These are phyloP conservation scores for Pao palembangensis DNA, from an alignment of 2,113 vertebrate genomes.

Conservation along the genomic window DNA sequence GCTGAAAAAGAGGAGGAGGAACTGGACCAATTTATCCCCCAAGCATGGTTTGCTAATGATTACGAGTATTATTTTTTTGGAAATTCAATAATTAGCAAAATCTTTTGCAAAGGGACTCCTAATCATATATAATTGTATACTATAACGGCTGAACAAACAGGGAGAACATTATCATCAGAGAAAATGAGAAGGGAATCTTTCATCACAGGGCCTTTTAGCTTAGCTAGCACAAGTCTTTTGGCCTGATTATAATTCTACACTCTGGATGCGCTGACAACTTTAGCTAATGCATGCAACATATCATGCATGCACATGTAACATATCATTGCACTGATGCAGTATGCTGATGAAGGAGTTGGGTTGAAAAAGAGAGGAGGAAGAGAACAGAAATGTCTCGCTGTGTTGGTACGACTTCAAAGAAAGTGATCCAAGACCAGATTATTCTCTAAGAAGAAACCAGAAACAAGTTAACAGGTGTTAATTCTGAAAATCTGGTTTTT, in stretches of 20 bases:
- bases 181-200: slow-evolving; percentile 37
- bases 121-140: slow-evolving; percentile 50
- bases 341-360: slow-evolving; percentile 10
- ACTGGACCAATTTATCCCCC: slow-evolving; percentile 47
- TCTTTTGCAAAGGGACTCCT: slow-evolving; percentile 39
- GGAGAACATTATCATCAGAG: slow-evolving; percentile 33
- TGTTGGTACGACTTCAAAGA: background rate
- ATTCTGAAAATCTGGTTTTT: no score
- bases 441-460: no score
- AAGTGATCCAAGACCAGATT: background rate
- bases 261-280: slow-evolving; percentile 54
- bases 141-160: slow-evolving; percentile 31
- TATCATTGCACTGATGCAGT: slow-evolving; percentile 50
- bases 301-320: slow-evolving; percentile 51
- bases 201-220: slow-evolving; percentile 52
- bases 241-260: slow-evolving; percentile 63
- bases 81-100: slow-evolving; percentile 41
- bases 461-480: no score
- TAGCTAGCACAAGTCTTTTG: slow-evolving; percentile 34
- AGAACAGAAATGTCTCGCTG: background rate
- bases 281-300: slow-evolving; percentile 52
- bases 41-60: slow-evolving; percentile 47
- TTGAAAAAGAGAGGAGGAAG: slow-evolving; percentile 4
- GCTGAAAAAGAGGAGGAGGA: slow-evolving; percentile 42
- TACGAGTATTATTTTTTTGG: slow-evolving; percentile 12